These are phyloP conservation scores for Panthera uncia DNA, from an alignment of 2,113 vertebrate species.

Conservation along the genomic window DNA sequence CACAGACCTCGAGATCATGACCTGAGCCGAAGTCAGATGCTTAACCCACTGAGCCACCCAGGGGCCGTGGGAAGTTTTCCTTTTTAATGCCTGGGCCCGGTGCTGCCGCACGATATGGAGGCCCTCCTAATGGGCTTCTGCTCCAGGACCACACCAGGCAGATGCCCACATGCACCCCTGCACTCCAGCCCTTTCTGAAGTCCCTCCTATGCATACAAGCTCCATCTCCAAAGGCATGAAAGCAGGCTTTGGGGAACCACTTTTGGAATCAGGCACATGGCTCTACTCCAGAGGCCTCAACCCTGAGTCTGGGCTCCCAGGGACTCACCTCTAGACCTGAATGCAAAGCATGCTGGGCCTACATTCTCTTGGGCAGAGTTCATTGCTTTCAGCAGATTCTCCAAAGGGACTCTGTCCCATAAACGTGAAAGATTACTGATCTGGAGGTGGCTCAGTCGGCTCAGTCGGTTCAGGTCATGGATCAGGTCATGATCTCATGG, in stretches of 20 bases:
- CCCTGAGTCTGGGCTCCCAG: not conserved
- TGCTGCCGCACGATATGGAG: not conserved
- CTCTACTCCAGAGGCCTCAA: not conserved
- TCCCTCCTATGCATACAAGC: too few relatives aligned
- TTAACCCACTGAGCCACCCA: too few relatives aligned
- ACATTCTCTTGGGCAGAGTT: not conserved
- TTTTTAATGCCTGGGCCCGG: not conserved
- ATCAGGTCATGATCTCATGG: too few relatives aligned
- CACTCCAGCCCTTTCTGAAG: not conserved
- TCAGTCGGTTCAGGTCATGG: too few relatives aligned
- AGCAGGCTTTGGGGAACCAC: not conserved
- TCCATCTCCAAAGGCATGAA: not conserved
- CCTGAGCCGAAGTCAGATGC: too few relatives aligned
- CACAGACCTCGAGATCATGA: too few relatives aligned
- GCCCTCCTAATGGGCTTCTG: not conserved
- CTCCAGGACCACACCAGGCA: not conserved
- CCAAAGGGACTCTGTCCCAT: not conserved
- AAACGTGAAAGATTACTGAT: not conserved
- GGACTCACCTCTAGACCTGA: not conserved
- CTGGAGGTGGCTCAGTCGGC: not conserved
- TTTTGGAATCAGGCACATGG: not conserved
- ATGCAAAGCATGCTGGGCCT: not conserved
- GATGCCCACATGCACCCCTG: not conserved
- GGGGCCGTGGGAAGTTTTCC: too few relatives aligned
- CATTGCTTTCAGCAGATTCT: not conserved